These are phyloP conservation scores for Calycopis cecrops DNA, from an alignment of 1,140 invertebrate genomes.

Conservation along the genomic window DNA sequence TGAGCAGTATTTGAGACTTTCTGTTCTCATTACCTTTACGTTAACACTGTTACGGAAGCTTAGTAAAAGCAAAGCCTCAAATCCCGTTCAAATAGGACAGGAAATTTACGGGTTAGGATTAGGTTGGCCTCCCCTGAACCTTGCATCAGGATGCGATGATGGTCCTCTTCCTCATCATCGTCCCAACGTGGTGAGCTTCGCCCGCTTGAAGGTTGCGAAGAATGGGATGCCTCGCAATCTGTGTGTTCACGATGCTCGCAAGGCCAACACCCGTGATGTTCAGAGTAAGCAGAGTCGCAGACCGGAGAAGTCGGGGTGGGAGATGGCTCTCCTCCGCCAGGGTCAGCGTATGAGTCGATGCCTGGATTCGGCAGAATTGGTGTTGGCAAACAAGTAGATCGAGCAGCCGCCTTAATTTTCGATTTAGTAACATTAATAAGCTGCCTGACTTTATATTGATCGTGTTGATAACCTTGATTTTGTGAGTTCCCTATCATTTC, in stretches of 20 bases:
- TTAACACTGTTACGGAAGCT: conserved; percentile 14
- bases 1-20: conserved; percentile 54
- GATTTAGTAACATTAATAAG: conserved; percentile 41
- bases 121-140: conserved; percentile 47
- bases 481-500: conserved; percentile 38
- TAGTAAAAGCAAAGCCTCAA: conserved; percentile 42
- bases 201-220: conserved; percentile 62
- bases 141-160: conserved; percentile 59
- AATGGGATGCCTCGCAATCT: conserved; percentile 43
- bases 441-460: conserved; percentile 36
- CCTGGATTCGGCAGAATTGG: conserved; percentile 50
- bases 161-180: conserved; percentile 59
- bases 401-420: conserved; percentile 40
- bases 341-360: conserved; percentile 63
- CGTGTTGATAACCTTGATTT: conserved; percentile 31
- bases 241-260: conserved; percentile 60
- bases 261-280: conserved; percentile 75
- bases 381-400: conserved; percentile 34
- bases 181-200: conserved; percentile 77
- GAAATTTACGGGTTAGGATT: conserved; percentile 28
- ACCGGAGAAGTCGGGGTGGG: conserved; percentile 63
- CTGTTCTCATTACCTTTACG: not conserved
- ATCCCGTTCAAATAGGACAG: conserved; percentile 42
- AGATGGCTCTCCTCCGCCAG: conserved; percentile 62
- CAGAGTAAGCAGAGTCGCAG: conserved; percentile 72